Evolutionary conservation across 2,888 invertebrate genomes (phyloP), one percentile per base, ranked within the genome.

Genomic region (Hetaerina titia): DNA sequence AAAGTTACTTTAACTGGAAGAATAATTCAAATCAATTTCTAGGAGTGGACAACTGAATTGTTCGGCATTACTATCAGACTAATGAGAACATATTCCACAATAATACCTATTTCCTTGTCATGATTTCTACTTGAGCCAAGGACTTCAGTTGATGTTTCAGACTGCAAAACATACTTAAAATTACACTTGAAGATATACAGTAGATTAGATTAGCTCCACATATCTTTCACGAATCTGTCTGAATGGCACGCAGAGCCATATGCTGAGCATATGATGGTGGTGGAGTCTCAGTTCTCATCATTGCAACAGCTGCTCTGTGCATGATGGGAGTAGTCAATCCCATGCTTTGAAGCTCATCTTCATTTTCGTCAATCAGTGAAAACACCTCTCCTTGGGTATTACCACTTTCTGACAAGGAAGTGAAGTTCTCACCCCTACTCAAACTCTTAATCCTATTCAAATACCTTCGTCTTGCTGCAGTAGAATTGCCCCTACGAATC

Each of bases 221-320:
- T 60, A 60, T 81, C 74, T 25, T 31, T 89, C 45, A 89, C 19
- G 58, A n/a, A 11, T 58, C 74, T 69, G n/a, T 92, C 17, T 45
- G 45, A 56, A 92, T 74, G 19, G 92, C 13, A 92, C 69, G 92
- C 7, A n/a, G 11, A 4, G 74, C 31, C 19, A 92, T 19, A 69
- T 92, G 92, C 45, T 92, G 69, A 1, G 45, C 92, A 92, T 92
- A 92, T 13, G 69, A 25, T 22, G 64, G 64, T 19, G 90, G 31
- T 6, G 17, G 8, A 25, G n/a, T 90, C 25, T n/a, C n/a, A 7
- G 22, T 90, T 64, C 56, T 69, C 57, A 22, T 56, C 0, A 8
- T 13, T 56, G 45, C 15, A 19, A n/a, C 11, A 56, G 69, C 69
- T 57, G 92, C 69, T 69, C 92, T 64, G 15, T 69, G 92, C 22